Evolutionary conservation across 1,140 invertebrate genomes (phyloP), one percentile per base, ranked within the genome.

Genomic region (Forficula auricularia): DNA sequence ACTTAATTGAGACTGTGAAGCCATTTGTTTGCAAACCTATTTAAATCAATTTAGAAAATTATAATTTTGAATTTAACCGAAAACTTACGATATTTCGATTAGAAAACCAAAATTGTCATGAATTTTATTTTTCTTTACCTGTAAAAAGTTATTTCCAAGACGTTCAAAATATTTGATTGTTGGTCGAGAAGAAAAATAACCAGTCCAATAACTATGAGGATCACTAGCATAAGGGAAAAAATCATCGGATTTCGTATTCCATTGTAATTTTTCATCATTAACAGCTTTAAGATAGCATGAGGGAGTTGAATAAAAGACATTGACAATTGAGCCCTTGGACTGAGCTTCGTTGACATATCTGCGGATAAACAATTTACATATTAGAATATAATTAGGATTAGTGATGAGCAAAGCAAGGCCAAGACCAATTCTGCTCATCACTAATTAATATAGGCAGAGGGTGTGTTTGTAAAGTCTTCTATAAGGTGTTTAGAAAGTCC

Each of bases 141-240:
- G 75, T 16, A 82, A 57, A 43, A 79, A 72, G 49, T 72, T 71
- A 49, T 80, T 80, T 2, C 70, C 69, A 45, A 66, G 57, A 36
- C 76, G 62, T 15, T 71, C 70, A 18, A 71, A 62, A 43, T 71
- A 67, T 55, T 84, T 84, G 0, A 78, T 57, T 37, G 72, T 68
- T 0, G 79, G 70, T 49, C 77, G 60, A 0, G 81, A 85, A 1
- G 77, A 82, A 54, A 79, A 89, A 55, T 81, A 89, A 1, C 85
- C 85, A 2, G 80, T 82, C 85, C 83, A 89, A 53, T 76, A 86
- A 0, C 71, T 67, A 48, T 82, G 71, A 2, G 64, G 56, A 42
- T 74, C 67, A 49, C 68, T 71, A 2, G 77, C 78, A 54, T 87
- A 88, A 0, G 84, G 83, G 32, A 87, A 73, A 38, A 70, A 71